Base-by-base conservation (phyloP, 2,797 vertebrate genomes). In the Poecilia picta region DNA sequence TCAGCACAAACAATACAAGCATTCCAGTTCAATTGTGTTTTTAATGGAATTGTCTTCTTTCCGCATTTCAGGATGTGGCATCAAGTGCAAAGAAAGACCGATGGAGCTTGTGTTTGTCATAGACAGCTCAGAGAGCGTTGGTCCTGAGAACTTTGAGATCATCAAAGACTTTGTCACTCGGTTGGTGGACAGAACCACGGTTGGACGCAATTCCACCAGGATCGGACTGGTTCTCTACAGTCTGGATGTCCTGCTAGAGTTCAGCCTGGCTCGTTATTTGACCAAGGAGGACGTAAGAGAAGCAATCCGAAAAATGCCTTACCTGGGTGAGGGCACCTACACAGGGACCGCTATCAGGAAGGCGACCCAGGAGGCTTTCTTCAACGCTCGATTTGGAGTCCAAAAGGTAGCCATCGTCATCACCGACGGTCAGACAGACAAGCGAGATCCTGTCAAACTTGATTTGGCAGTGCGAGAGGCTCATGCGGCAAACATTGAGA, bases 101-200 rank as follows among this genome's bases (percentile, higher is more conserved):
- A 98, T 98, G 97, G 97, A 98, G 78, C 96, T 98, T 73, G 97
- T 98, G 76, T 98, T 98, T 89, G 97, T 98, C 87, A 98, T 98
- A 20, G 97, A 98, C 94, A 98, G 97, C 82, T 98, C 97, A 73
- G 97, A 98, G 89, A 98, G 97, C 2, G 97, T 98, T 6, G 97
- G 97, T 23, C 97, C 97, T 2, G 97, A 98, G 84, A 98, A 98
- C 93, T 98, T 98, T 91, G 97, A 97, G 91, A 97, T 98, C 90
- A 96, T 98, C 88, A 98, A 98, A 92, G 96, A 97, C 91, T 98
- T 98, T 83, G 97, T 98, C 86, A 97, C 93, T 16, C 94, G 97
- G 73, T 88, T 98, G 89, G 96, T 98, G 84, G 97, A 98, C 83
- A 94, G 96, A 72, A 95, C 97, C 76, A 97, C 97, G 0, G 96